Evolutionary conservation across 1,140 invertebrate genomes (phyloP).

Genomic region (Philotrypesis tridentata): DNA sequence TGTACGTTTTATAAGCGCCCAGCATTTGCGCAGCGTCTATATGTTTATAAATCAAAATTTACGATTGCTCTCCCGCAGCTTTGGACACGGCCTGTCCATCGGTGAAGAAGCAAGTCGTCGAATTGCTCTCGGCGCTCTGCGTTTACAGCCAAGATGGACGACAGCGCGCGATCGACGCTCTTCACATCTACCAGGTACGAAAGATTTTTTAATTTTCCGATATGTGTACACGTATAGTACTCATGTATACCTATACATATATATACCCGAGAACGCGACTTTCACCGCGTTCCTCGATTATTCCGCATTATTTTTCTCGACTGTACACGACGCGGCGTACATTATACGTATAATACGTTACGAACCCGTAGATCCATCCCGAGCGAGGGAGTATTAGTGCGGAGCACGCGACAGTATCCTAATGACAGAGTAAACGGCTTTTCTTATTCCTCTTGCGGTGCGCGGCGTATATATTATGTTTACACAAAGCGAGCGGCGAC

Average conservation of each 20-base stretch:
- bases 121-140: constrained; percentile 91
- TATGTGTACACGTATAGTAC: too few species aligned
- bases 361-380: too few species aligned
- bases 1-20: background rate
- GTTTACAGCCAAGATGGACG: constrained; percentile 92
- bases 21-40: too few species aligned
- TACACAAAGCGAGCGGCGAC: too few species aligned
- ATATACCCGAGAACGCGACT: too few species aligned
- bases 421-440: background rate
- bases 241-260: too few species aligned
- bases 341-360: too few species aligned
- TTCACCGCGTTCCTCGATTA: too few species aligned
- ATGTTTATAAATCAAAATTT: constrained; percentile 37
- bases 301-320: too few species aligned
- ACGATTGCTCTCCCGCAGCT: constrained; percentile 73
- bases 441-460: background rate
- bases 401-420: background rate
- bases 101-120: constrained; percentile 94
- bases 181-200: constrained; percentile 89
- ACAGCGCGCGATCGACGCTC: constrained; percentile 86
- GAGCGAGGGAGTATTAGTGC: too few species aligned
- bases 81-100: constrained; percentile 88
- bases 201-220: background rate
- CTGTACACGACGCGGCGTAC: too few species aligned
- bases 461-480: background rate